These are phyloP conservation scores for Xenopus borealis DNA, from an alignment of 2,113 vertebrate genomes.

Conservation along the genomic window DNA sequence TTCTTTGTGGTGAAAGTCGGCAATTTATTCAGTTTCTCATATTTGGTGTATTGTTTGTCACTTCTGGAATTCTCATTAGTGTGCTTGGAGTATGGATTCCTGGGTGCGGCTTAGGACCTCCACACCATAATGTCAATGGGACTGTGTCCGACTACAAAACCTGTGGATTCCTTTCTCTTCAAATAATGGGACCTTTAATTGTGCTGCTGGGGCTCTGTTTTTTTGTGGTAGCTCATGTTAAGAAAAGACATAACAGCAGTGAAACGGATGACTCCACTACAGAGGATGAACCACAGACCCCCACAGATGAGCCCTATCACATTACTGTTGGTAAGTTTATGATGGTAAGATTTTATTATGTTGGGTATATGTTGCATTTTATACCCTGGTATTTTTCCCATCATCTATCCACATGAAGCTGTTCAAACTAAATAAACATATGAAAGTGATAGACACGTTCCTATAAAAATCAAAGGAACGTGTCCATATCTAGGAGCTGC, in stretches of 20 bases:
- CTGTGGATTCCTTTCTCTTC: slow-evolving; percentile 70
- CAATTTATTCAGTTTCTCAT: slow-evolving; percentile 73
- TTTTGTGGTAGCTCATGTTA: slow-evolving; percentile 72
- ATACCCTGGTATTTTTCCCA: too few relatives aligned
- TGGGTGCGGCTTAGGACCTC: slow-evolving; percentile 58
- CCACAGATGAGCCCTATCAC: slow-evolving; percentile 58
- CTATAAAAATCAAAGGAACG: too few relatives aligned
- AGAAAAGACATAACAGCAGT: slow-evolving; percentile 64
- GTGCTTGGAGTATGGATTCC: slow-evolving; percentile 73
- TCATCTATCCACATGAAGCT: too few relatives aligned
- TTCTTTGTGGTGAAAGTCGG: slow-evolving; percentile 66
- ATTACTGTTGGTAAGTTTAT: slow-evolving; percentile 68
- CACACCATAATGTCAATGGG: slow-evolving; percentile 52
- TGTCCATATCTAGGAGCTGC: too few relatives aligned
- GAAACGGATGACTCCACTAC: slow-evolving; percentile 54
- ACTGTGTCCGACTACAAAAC: slow-evolving; percentile 53
- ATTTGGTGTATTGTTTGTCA: slow-evolving; percentile 72
- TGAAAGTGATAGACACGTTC: too few relatives aligned
- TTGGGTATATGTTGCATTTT: too few relatives aligned
- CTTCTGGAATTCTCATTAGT: slow-evolving; percentile 72
- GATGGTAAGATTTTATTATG: too few relatives aligned
- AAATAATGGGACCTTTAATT: slow-evolving; percentile 74
- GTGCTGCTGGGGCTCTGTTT: slow-evolving; percentile 72
- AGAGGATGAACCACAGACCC: slow-evolving; percentile 55
- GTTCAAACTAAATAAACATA: too few relatives aligned